A percentile compares a stretch with the other conserved stretches of the same genome.
Conservation (phyloP, 2,888 invertebrate genomes). For the Pterostichus niger region DNA sequence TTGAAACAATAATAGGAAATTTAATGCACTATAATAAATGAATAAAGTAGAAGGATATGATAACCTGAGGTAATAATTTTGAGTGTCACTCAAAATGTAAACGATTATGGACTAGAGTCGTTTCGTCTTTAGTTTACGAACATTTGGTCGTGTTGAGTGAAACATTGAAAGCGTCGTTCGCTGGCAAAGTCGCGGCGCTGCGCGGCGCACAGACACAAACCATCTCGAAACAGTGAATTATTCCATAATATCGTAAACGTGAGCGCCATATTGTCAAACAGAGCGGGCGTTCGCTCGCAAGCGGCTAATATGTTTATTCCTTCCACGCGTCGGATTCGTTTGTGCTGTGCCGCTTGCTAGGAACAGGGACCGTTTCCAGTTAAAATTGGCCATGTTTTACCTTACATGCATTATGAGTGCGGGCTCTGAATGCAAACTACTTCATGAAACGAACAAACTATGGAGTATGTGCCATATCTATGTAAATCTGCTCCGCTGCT, state of each 20-base stretch:
- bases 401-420: slow-evolving; percentile 60
- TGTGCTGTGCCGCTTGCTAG: slow-evolving; percentile 13
- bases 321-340: not conserved
- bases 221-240: slow-evolving; percentile 40
- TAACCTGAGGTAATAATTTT: too few relatives aligned
- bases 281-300: not conserved
- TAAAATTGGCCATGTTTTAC: slow-evolving; percentile 60
- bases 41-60: too few relatives aligned
- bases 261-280: slow-evolving; percentile 38
- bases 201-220: slow-evolving; percentile 13
- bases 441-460: slow-evolving; percentile 58
- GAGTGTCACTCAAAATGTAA: too few relatives aligned
- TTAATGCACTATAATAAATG: too few relatives aligned
- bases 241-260: slow-evolving; percentile 49
- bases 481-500: slow-evolving; percentile 48
- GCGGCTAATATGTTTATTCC: slow-evolving; percentile 18
- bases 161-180: too few relatives aligned
- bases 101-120: too few relatives aligned
- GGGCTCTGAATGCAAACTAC: slow-evolving; percentile 55
- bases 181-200: not conserved
- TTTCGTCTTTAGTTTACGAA: too few relatives aligned
- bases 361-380: slow-evolving; percentile 21
- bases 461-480: slow-evolving; percentile 53
- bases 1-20: too few relatives aligned
- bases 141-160: too few relatives aligned